Percentiles rank a stretch among this genome's conserved stretches.
phyloP scores from a whole-genome alignment of 2,888 invertebrate genomes.

The Philonicus albiceps region DNA sequence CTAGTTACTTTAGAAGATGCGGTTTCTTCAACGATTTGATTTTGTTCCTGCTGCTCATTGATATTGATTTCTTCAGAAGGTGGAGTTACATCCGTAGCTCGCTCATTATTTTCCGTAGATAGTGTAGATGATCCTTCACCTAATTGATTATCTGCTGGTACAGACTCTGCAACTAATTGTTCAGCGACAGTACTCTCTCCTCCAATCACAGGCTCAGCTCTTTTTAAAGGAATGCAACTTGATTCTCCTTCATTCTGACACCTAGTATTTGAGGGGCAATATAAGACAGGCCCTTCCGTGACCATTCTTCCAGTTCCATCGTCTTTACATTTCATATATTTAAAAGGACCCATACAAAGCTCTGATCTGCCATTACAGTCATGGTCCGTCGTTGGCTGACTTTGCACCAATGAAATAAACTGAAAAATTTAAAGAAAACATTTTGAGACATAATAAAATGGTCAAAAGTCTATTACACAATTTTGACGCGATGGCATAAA shows the following conservation, averaged over 20 bases:
- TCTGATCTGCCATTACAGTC: slow-evolving; percentile 56
- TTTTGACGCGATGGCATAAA: background rate
- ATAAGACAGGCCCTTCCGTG: slow-evolving; percentile 49
- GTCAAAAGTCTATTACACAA: background rate
- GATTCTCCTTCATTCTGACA: slow-evolving; percentile 56
- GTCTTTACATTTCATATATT: slow-evolving; percentile 54
- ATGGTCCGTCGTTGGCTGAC: slow-evolving; percentile 19
- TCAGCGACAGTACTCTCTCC: background rate
- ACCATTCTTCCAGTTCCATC: slow-evolving; percentile 51
- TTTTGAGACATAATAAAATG: background rate
- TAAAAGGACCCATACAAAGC: slow-evolving; percentile 58
- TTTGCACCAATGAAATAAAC: slow-evolving; percentile 54
- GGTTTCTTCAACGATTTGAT: background rate
- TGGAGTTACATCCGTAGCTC: background rate
- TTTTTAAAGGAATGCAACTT: slow-evolving; percentile 53
- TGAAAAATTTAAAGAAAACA: slow-evolving; percentile 49
- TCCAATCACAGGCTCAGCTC: background rate
- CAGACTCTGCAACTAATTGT: background rate
- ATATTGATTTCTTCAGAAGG: slow-evolving; percentile 17
- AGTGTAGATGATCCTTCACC: background rate
- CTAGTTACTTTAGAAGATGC: background rate
- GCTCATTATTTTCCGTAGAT: background rate
- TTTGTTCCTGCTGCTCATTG: background rate
- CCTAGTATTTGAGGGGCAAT: slow-evolving; percentile 54
- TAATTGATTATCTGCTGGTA: background rate